Evolutionary conservation across 2,113 vertebrate genomes (phyloP), one percentile per base, ranked within the genome.

Genomic region (Pituophis catenifer): DNA sequence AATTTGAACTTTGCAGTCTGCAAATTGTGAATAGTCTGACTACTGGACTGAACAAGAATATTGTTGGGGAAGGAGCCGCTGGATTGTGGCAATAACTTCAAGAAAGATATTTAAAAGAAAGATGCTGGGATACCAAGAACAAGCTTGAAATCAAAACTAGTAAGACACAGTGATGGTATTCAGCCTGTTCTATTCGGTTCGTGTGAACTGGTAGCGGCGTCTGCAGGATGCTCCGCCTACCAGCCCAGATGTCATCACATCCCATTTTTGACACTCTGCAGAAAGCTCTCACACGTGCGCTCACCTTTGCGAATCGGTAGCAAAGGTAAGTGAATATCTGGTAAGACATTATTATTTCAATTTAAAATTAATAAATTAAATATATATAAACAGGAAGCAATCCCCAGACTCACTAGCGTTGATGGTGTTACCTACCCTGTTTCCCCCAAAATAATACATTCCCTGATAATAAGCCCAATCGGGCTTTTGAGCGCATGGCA

Each of bases 1-100:
- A 94, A 65, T 88, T 1, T 93, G 95, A 93, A 95, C 81, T 92
- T 92, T 17, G 93, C 94, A 86, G 5, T 88, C 88, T 92, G 59
- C 38, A 65, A 52, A 89, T 53, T 62, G 50, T 81, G 38, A 89
- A 62, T 65, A 75, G 75, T 89, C 24, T 38, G 86, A 88, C 52
- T 53, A 54, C 62, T 26, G 50, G 58, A 70, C 23, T 44, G 33
- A 81, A 48, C 33, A 55, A 8, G 23, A 54, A 62, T 29, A 88
- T 87, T 29, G 8, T 12, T 48, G 62, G 53, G 55, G 9, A 92
- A 87, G 54, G 85, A 50, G 5, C 2, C 33, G 29, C 23, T 86
- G 12, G 44, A 53, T 44, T 55, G 9, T 23, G 38, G 24, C 38
- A 91, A 29, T 58, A 21, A 23, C 54, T n/a, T 50, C 50, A 52